Evolutionary conservation across 2,888 invertebrate species (phyloP).

Genomic region (Ichneumoninae sp.): DNA sequence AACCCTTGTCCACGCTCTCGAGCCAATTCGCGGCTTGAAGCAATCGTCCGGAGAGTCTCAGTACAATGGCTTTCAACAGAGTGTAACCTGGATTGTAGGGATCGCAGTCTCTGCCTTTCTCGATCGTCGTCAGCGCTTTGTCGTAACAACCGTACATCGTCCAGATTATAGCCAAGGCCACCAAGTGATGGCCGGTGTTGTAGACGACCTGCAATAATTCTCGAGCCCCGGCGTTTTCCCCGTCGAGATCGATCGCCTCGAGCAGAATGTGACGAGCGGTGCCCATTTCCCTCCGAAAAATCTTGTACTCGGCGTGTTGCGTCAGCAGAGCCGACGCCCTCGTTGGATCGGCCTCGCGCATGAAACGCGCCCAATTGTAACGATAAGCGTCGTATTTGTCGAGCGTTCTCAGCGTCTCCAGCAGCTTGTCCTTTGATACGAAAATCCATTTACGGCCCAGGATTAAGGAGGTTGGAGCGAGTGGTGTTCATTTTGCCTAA

Average conservation of each 20-base stretch:
- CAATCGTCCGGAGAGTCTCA: constrained; percentile 72
- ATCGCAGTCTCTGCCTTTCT: constrained; percentile 73
- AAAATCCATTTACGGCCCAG: not conserved
- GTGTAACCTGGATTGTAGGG: constrained; percentile 74
- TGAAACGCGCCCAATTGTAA: constrained; percentile 69
- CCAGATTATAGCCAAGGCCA: constrained; percentile 70
- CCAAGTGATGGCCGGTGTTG: constrained; percentile 68
- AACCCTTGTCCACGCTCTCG: constrained; percentile 66
- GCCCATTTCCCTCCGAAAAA: constrained; percentile 67
- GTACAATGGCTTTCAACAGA: constrained; percentile 69
- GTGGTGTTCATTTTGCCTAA: no score
- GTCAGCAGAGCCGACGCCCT: constrained; percentile 68
- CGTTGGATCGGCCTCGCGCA: constrained; percentile 38
- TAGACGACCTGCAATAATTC: constrained; percentile 70
- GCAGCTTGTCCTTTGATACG: constrained; percentile 68
- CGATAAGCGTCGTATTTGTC: constrained; percentile 70
- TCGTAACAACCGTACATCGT: constrained; percentile 73
- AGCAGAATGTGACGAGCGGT: constrained; percentile 70
- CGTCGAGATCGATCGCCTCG: constrained; percentile 69
- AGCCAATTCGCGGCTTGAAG: constrained; percentile 71
- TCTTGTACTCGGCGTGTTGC: constrained; percentile 72
- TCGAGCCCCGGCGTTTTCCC: constrained; percentile 63
- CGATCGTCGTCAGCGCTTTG: constrained; percentile 70
- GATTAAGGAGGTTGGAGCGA: no score
- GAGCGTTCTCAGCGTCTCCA: constrained; percentile 65